These are phyloP conservation scores for Falco cherrug DNA, from an alignment of 2,797 vertebrate species.

Conservation along the genomic window DNA sequence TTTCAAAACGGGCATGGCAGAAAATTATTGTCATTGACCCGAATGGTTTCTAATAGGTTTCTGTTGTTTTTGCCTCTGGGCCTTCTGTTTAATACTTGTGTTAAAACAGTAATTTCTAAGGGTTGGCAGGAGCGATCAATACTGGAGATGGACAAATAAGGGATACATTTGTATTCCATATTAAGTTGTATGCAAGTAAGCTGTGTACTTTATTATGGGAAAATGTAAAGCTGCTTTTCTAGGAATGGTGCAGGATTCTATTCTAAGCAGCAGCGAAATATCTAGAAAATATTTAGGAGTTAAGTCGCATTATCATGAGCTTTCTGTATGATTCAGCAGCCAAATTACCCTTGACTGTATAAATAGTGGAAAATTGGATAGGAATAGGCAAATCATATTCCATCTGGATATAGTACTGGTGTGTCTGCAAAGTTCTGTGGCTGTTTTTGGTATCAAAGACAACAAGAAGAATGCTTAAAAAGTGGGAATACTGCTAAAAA, in stretches of 20 bases:
- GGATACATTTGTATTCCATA: not conserved
- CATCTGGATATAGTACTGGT: conserved; percentile 31
- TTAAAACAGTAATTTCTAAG: not conserved
- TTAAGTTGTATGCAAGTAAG: not conserved
- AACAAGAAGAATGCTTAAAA: not conserved
- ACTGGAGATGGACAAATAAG: not conserved
- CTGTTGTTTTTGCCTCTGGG: not conserved
- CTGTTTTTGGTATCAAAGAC: conserved; percentile 19
- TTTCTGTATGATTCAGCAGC: conserved; percentile 28
- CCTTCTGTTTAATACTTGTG: not conserved
- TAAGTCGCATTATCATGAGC: conserved; percentile 9
- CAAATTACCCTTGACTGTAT: conserved; percentile 55
- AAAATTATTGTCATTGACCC: not conserved
- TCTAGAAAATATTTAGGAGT: conserved; percentile 19
- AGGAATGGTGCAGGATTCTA: conserved; percentile 15
- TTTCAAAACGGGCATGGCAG: not conserved
- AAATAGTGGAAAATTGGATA: conserved; percentile 55
- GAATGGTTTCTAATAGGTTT: not conserved
- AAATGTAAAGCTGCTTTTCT: conserved; percentile 2
- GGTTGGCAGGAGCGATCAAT: not conserved
- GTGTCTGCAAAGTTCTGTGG: not conserved
- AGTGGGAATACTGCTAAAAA: not conserved
- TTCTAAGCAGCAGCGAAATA: conserved; percentile 10
- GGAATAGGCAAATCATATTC: conserved; percentile 33
- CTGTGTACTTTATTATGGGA: not conserved